These are phyloP conservation scores for Cherax destructor DNA, from an alignment of 1,140 invertebrate species.

Conservation along the genomic window DNA sequence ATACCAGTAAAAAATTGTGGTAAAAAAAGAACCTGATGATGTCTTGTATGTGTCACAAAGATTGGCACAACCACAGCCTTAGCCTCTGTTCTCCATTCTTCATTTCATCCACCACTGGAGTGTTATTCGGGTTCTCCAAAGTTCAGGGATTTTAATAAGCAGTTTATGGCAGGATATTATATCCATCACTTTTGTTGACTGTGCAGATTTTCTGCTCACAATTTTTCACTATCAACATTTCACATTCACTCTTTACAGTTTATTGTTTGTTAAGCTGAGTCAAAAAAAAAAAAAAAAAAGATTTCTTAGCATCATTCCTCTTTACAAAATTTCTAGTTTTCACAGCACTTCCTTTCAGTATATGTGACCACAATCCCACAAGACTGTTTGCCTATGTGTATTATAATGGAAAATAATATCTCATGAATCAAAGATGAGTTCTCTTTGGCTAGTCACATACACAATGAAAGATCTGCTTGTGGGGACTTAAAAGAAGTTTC, in stretches of 20 bases:
- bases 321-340: neutral
- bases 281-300: too few relatives aligned
- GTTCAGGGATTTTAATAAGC: neutral
- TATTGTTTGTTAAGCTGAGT: too few relatives aligned
- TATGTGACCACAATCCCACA: neutral
- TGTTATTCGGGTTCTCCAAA: neutral
- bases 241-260: neutral
- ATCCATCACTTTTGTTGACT: neutral
- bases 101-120: neutral
- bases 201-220: neutral
- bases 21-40: constrained; percentile 23
- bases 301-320: neutral
- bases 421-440: neutral
- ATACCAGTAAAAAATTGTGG: neutral
- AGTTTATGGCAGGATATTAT: neutral
- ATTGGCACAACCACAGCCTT: constrained; percentile 49
- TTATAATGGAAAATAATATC: neutral
- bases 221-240: neutral
- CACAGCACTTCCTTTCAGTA: neutral
- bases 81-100: neutral
- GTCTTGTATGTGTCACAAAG: constrained; percentile 24
- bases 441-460: constrained; percentile 5
- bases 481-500: neutral
- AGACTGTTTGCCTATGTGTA: neutral
- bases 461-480: too few relatives aligned